Conservation (phyloP, 1,140 invertebrate genomes). For the Fopius arisanus region DNA sequence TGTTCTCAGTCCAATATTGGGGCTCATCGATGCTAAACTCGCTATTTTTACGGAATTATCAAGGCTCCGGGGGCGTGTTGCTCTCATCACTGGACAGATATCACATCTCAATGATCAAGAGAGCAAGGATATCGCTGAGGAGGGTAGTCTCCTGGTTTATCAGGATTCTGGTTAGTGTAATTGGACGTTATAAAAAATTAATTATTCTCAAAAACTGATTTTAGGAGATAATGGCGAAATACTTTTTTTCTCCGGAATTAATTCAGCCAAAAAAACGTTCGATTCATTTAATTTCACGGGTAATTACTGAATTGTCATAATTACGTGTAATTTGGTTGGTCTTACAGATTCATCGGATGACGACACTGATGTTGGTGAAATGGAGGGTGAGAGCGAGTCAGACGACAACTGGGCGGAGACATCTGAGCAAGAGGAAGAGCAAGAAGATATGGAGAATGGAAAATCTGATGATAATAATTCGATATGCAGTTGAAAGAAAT, state of each 20-base stretch:
- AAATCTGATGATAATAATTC: constrained; percentile 52
- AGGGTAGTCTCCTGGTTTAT: constrained; percentile 65
- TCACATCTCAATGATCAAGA: constrained; percentile 55
- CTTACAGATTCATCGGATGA: constrained; percentile 55
- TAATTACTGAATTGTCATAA: too few relatives aligned
- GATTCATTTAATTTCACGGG: too few relatives aligned
- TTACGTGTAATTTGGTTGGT: neutral
- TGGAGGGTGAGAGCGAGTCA: constrained; percentile 55
- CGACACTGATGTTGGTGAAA: constrained; percentile 50
- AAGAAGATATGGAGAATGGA: constrained; percentile 50
- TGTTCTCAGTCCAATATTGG: constrained; percentile 68
- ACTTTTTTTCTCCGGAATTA: too few relatives aligned
- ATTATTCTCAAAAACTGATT: neutral
- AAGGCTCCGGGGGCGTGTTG: constrained; percentile 68
- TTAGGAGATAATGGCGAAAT: neutral
- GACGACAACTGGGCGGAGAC: constrained; percentile 63
- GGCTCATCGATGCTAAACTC: constrained; percentile 69
- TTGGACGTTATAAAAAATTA: too few relatives aligned
- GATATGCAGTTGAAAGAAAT: constrained; percentile 47
- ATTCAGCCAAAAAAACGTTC: too few relatives aligned
- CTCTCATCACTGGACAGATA: constrained; percentile 68
- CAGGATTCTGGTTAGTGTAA: constrained; percentile 67
- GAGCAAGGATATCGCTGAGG: constrained; percentile 57
- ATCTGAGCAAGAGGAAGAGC: constrained; percentile 54
- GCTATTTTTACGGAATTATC: constrained; percentile 65